phyloP scores from a whole-genome alignment of 2,797 vertebrate species.

The Borostomias antarcticus region DNA sequence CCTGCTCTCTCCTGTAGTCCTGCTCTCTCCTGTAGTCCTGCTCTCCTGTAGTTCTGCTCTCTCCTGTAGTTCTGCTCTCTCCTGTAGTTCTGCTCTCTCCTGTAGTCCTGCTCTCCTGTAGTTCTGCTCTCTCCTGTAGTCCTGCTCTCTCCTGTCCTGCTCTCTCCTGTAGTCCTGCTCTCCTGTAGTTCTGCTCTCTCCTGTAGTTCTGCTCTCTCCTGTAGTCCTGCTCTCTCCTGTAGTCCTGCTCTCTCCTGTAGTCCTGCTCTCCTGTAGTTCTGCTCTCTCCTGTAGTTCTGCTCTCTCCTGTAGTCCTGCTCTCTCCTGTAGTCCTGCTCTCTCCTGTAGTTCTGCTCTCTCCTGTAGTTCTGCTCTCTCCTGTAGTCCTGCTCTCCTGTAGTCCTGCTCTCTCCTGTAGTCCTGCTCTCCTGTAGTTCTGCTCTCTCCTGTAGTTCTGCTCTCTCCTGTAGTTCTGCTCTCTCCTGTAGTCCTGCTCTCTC shows the following conservation, averaged over 20 bases:
- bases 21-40: conserved; percentile 34
- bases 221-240: conserved; percentile 40
- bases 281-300: conserved; percentile 35
- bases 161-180: conserved; percentile 33
- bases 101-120: conserved; percentile 41
- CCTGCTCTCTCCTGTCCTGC: no score
- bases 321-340: conserved; percentile 34
- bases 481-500: conserved; percentile 34
- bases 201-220: conserved; percentile 35
- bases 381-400: conserved; percentile 41
- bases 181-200: conserved; percentile 34
- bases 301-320: conserved; percentile 37
- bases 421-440: conserved; percentile 31
- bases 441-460: conserved; percentile 37
- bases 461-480: conserved; percentile 34
- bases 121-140: conserved; percentile 35
- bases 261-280: conserved; percentile 30
- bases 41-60: conserved; percentile 34
- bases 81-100: conserved; percentile 34
- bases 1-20: conserved; percentile 33
- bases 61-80: conserved; percentile 34
- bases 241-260: conserved; percentile 38
- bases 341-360: conserved; percentile 34
- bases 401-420: conserved; percentile 34
- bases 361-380: conserved; percentile 35